Evolutionary conservation across 2,888 invertebrate genomes (phyloP), one percentile per base, ranked within the genome.

Genomic region (Brachyopa scutellaris): DNA sequence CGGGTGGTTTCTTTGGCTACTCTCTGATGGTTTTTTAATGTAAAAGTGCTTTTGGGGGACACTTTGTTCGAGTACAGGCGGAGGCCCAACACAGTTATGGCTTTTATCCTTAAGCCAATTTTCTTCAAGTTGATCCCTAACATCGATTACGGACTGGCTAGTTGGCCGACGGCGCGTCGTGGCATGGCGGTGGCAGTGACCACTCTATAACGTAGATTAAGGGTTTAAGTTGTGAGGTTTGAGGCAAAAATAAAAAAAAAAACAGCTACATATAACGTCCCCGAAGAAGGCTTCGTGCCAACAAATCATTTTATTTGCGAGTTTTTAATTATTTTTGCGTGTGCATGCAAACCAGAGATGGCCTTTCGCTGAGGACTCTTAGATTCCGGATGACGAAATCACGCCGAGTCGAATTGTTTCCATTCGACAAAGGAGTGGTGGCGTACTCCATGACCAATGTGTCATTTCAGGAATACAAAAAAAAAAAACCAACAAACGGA

Each of bases 321-420:
- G 64, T 72, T 79, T 78, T 73, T 67, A 79, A 74, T 79, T 79
- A 79, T 38, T 73, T 73, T 79, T 79, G 79, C 79, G 79, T 73
- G 79, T 74, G 66, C 73, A 67, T 79, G 40, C 45, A 47, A 67
- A 67, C 31, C 55, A 36, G 7, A 64, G 72, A 70, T 70, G 40
- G 55, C 59, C 42, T 45, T 47, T 33, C 36, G 47, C 23, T 55
- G 19, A 8, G 36, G 17, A 13, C 21, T 11, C n/a, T n/a, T 29
- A 29, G 36, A 42, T 66, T 40, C 11, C 31, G 42, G n/a, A 36
- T 45, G 17, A 45, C 21, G 36, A 57, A 67, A 67, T 57, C 67
- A 67, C 55, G 67, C 23, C 55, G 57, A 45, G 55, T 45, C 21
- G 7, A 21, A 15, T 13, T 21, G 36, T n/a, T n/a, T n/a, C n/a